phyloP scores from a whole-genome alignment of 1,140 invertebrate genomes.

The Brachionus rubens region DNA sequence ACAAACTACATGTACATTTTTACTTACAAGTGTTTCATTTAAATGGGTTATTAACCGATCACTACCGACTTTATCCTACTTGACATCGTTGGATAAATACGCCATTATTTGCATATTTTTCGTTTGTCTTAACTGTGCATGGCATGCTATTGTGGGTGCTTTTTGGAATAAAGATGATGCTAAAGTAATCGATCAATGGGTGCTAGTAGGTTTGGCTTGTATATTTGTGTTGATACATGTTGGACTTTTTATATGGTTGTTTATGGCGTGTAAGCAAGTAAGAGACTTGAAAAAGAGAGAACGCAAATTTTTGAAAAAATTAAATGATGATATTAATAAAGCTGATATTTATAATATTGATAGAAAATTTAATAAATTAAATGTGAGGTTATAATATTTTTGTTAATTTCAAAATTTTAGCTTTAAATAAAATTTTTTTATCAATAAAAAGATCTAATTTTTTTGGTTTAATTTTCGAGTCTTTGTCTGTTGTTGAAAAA shows the following conservation, averaged over 20 bases:
- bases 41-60: conserved; percentile 10
- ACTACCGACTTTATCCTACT: conserved; percentile 10
- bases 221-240: neutral
- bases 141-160: neutral
- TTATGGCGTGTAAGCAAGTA: neutral
- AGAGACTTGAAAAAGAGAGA: neutral
- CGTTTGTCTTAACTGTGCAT: neutral
- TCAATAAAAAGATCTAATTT: no score
- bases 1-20: neutral
- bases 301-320: neutral
- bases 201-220: neutral
- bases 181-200: neutral
- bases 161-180: neutral
- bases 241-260: neutral
- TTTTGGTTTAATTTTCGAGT: no score
- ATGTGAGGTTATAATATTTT: no score
- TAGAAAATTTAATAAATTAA: no score
- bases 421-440: no score
- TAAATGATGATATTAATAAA: no score
- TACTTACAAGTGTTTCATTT: neutral
- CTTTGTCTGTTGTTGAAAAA: no score
- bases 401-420: no score
- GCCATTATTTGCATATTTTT: conserved; percentile 3
- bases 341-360: no score
- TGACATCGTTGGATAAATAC: conserved; percentile 38